phyloP scores from a whole-genome alignment of 2,113 vertebrate genomes.

The Bungarus multicinctus region DNA sequence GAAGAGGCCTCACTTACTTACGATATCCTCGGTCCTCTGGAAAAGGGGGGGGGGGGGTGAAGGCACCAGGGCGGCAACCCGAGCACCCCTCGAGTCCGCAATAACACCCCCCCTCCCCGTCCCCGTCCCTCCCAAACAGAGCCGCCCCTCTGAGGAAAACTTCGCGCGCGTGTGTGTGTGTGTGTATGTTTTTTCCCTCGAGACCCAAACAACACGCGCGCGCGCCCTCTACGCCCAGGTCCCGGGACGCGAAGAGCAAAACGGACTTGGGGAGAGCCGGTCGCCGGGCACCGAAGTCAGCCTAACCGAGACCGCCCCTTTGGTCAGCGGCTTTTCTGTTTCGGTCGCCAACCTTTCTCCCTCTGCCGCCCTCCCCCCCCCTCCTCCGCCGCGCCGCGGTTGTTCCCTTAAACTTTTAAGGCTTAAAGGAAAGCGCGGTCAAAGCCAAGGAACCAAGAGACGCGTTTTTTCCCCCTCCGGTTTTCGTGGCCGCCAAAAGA shows the following conservation, averaged over 20 bases:
- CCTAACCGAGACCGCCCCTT: neutral
- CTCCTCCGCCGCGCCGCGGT: too few species aligned
- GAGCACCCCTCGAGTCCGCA: neutral
- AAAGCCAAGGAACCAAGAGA: neutral
- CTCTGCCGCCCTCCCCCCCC: too few species aligned
- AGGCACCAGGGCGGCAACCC: neutral
- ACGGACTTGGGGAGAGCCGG: neutral
- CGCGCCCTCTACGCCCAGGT: neutral
- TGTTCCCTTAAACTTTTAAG: neutral
- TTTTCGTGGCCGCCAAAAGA: neutral
- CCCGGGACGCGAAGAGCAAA: neutral
- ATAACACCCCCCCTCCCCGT: too few species aligned
- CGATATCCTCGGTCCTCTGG: neutral
- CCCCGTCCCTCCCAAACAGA: too few species aligned
- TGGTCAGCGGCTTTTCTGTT: neutral
- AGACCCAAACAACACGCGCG: neutral
- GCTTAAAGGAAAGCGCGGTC: neutral
- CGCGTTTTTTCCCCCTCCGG: neutral
- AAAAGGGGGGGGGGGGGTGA: fast-evolving
- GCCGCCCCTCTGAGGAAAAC: neutral
- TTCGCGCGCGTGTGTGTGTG: neutral
- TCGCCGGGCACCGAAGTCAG: neutral
- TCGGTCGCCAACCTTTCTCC: neutral
- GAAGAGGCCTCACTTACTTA: too few species aligned
- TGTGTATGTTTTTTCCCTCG: neutral